Conservation (phyloP, 2,113 vertebrate species). For the Dasyprocta punctata region DNA sequence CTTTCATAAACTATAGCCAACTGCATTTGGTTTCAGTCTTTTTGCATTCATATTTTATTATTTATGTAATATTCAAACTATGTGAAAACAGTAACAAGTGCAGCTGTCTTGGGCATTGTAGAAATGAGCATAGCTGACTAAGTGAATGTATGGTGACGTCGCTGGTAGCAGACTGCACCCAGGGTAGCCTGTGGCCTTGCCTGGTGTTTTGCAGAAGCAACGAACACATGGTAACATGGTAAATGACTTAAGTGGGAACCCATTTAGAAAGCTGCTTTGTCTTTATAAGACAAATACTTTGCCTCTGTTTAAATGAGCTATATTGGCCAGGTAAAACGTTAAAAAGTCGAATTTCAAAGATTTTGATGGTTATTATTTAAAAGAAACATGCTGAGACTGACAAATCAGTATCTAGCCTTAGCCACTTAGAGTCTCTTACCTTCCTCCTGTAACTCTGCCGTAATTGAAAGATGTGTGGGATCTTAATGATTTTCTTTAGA, state of each 20-base stretch:
- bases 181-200: background rate
- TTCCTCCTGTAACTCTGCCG: background rate
- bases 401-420: background rate
- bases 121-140: background rate
- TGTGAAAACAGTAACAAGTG: background rate
- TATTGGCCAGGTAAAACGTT: background rate
- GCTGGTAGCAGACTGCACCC: background rate
- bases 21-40: background rate
- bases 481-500: background rate
- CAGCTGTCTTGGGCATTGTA: background rate
- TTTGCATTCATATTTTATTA: background rate
- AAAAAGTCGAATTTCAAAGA: background rate
- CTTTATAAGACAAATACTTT: conserved; percentile 21
- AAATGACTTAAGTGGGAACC: background rate
- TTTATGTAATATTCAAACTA: background rate
- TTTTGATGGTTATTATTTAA: background rate
- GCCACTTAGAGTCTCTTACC: background rate
- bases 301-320: background rate
- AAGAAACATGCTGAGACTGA: background rate
- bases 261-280: background rate
- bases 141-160: too few relatives aligned
- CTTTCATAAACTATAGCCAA: background rate
- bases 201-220: background rate
- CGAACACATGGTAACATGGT: background rate
- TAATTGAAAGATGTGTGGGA: background rate